These are phyloP conservation scores for Ctenoplectra terminalis DNA, from an alignment of 1,140 invertebrate genomes.

Conservation along the genomic window DNA sequence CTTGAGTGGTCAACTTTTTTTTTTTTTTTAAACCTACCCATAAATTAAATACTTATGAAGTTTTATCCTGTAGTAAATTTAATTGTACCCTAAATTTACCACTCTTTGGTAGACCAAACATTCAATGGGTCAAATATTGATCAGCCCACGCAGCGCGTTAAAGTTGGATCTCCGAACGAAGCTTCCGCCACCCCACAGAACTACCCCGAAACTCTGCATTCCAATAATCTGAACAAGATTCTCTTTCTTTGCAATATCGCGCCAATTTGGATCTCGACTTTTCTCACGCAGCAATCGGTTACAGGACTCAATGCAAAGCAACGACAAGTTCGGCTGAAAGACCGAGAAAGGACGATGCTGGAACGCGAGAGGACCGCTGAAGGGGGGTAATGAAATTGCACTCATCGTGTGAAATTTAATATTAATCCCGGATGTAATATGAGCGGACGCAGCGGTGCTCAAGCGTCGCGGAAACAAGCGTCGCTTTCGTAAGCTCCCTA, in stretches of 20 bases:
- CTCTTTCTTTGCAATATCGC: too few relatives aligned
- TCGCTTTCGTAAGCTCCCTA: constrained; percentile 18
- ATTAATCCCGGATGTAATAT: constrained; percentile 80
- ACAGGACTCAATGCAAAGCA: neutral
- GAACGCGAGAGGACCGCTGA: constrained; percentile 50
- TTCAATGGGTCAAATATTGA: neutral
- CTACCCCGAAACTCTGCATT: neutral
- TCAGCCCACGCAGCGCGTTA: neutral
- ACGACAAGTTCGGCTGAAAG: constrained; percentile 37
- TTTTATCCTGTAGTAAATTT: too few relatives aligned
- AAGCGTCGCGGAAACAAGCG: constrained; percentile 66
- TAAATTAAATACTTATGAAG: too few relatives aligned
- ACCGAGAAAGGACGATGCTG: constrained; percentile 11
- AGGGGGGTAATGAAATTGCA: constrained; percentile 80
- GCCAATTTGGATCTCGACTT: neutral
- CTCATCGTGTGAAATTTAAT: constrained; percentile 81
- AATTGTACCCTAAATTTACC: neutral
- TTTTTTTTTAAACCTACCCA: too few relatives aligned
- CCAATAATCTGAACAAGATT: too few relatives aligned
- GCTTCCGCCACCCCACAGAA: neutral
- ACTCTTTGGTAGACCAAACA: neutral
- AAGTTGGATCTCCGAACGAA: neutral
- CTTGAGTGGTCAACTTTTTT: too few relatives aligned
- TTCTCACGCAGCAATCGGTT: neutral
- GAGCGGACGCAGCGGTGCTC: constrained; percentile 71